A percentile compares a stretch with the other conserved stretches of the same genome.
Conservation (phyloP, 2,888 invertebrate genomes). For the Malthinus flaveolus region DNA sequence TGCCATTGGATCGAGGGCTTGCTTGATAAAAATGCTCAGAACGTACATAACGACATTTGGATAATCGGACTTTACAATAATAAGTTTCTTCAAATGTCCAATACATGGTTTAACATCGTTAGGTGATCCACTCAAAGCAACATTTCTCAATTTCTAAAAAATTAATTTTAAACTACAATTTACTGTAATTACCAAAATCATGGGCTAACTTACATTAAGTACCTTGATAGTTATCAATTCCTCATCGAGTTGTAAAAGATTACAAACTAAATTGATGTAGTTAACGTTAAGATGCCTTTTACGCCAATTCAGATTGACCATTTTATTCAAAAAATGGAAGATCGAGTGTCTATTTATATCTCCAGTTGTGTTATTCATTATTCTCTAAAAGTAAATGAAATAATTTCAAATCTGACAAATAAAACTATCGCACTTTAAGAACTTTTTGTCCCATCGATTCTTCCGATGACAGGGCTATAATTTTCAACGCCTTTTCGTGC, state of each 20-base stretch:
- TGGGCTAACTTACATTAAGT: constrained; percentile 9
- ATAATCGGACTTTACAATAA: constrained; percentile 1
- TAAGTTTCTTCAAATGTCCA: constrained; percentile 7
- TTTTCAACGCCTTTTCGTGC: constrained; percentile 1
- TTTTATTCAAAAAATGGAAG: constrained; percentile 2
- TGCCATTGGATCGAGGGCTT: constrained; percentile 15
- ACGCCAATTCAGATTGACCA: constrained; percentile 9
- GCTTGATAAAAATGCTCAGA: constrained; percentile 16
- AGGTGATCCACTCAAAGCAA: constrained; percentile 9
- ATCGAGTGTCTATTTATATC: constrained; percentile 10
- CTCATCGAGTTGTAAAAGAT: constrained; percentile 3
- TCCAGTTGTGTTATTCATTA: constrained; percentile 1
- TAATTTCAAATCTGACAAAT: background rate
- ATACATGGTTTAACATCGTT: constrained; percentile 19
- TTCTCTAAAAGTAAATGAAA: constrained; percentile 5
- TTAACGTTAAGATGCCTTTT: constrained; percentile 12
- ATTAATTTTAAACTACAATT: background rate
- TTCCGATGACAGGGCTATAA: constrained; percentile 11
- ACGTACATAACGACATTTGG: constrained; percentile 10
- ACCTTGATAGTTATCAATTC: constrained; percentile 11
- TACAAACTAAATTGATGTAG: constrained; percentile 17
- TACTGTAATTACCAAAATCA: no score
- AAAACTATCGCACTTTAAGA: constrained; percentile 6
- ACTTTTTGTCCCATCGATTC: background rate
- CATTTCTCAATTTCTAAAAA: constrained; percentile 14